Evolutionary conservation across 2,888 invertebrate species (phyloP), one percentile per base, ranked within the genome.

Genomic region (Ophion ellenae): DNA sequence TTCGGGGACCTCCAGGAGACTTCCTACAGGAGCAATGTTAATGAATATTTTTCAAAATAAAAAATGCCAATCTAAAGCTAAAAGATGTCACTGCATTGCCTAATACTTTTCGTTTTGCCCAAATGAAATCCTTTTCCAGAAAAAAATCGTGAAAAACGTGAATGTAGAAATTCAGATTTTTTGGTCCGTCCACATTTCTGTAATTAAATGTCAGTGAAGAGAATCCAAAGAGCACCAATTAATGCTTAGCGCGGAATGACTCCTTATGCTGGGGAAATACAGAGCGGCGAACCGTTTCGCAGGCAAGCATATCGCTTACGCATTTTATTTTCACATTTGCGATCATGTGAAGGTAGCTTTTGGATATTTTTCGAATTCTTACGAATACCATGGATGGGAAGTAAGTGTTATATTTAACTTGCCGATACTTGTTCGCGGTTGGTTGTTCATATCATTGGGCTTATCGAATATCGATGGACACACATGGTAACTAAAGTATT

Each of bases 401-500:
- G 10, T 24, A 24, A 20, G 11, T 20, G 24, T 24, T 61, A 20
- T 11, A 61, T 24, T 61, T 2, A 61, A 9, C 9, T 20, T 20
- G 2, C 24, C 61, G 20, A 84, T 64, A 84, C 70, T 47, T 76
- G 61, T 71, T 76, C 70, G 59, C 57, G 40, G 1, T 64, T 45
- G 20, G n/a, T 57, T 20, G 20, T 20, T 63, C 2, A 24, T 59
- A 10, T 24, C 28, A 10, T 63, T 9, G 20, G 40, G n/a, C 20
- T 11, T 7, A 11, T 36, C 28, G 17, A 36, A 71, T 36, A 40
- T 63, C 45, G 32, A 64, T 66, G 47, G 17, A 40, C 59, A 59
- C 36, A 36, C 36, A 59, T 67, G 17, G 36, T 53, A n/a, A 36
- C 1, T 28, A 73, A 87, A 88, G 88, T 89, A 89, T 81, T 67